Conservation (phyloP, 2,113 vertebrate genomes). For the Strix aluco region DNA sequence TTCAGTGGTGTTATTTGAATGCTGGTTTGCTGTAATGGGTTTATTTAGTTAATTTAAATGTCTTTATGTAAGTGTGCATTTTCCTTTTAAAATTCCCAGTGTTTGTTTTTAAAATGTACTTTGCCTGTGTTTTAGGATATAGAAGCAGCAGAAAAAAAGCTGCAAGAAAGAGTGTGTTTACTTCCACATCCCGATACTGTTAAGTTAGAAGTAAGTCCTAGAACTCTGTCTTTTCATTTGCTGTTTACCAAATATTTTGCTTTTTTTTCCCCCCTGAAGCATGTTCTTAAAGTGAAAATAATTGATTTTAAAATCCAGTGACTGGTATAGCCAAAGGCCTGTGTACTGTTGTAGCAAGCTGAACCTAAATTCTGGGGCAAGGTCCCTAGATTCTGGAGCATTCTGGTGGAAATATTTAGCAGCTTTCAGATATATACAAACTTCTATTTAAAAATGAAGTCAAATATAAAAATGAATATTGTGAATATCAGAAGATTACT, state of each 20-base stretch:
- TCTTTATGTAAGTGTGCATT: neutral
- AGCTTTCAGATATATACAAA: neutral
- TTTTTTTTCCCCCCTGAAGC: neutral
- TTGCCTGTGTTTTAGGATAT: slow-evolving; percentile 79
- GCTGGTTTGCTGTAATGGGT: neutral
- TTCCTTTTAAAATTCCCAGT: neutral
- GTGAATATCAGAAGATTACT: neutral
- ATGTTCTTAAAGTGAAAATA: slow-evolving; percentile 67
- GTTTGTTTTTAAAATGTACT: slow-evolving; percentile 13
- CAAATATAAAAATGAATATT: neutral
- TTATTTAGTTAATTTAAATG: neutral
- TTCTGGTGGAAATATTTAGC: slow-evolving; percentile 42
- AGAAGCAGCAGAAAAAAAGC: slow-evolving; percentile 73
- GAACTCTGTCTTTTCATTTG: slow-evolving; percentile 24
- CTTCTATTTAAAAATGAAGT: neutral
- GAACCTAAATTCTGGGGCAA: slow-evolving; percentile 55
- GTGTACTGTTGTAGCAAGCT: slow-evolving; percentile 39
- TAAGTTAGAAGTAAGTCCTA: slow-evolving; percentile 82
- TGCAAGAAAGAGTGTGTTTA: slow-evolving; percentile 62
- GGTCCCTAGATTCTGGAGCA: slow-evolving; percentile 31
- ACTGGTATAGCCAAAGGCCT: slow-evolving; percentile 66
- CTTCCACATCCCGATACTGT: slow-evolving; percentile 66
- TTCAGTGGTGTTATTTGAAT: neutral
- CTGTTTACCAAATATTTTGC: slow-evolving; percentile 55
- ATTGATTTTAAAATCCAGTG: slow-evolving; percentile 71